A percentile compares a stretch with the other conserved stretches of the same genome.
phyloP scores from a whole-genome alignment of 1,140 invertebrate genomes.

The Neodiprion lecontei region DNA sequence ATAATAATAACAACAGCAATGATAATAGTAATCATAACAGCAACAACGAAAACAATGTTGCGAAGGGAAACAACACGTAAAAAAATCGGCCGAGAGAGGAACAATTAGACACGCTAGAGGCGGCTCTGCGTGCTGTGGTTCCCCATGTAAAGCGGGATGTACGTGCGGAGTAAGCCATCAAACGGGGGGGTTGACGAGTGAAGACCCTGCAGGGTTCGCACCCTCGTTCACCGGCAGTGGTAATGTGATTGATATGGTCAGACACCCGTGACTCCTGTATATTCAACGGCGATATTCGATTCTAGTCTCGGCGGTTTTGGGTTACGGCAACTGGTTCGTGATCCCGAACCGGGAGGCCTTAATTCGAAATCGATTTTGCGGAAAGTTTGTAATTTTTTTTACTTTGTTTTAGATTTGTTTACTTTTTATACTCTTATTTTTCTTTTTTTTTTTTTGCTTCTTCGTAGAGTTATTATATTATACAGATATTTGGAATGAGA shows the following conservation, averaged over 20 bases:
- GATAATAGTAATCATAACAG: too few species aligned
- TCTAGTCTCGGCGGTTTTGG: not conserved
- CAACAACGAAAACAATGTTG: too few species aligned
- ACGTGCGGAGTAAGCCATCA: not conserved
- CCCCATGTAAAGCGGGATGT: not conserved
- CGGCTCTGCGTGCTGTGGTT: not conserved
- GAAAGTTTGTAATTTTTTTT: too few species aligned
- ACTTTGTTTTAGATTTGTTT: too few species aligned
- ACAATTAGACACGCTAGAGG: not conserved
- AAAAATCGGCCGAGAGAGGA: not conserved
- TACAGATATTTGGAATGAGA: too few species aligned
- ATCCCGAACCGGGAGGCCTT: not conserved
- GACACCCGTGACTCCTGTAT: not conserved
- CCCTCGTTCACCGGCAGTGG: not conserved
- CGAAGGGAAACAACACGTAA: not conserved
- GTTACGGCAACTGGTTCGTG: too few species aligned
- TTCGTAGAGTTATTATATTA: too few species aligned
- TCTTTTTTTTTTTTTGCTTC: too few species aligned
- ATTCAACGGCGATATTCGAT: not conserved
- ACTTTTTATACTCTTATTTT: too few species aligned
- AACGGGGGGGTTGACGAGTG: not conserved
- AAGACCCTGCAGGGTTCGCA: not conserved
- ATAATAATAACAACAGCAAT: too few species aligned
- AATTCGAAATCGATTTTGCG: not conserved
- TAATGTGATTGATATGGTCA: slow-evolving; percentile 7